phyloP scores from a whole-genome alignment of 2,888 invertebrate species.

The Malacosoma neustria region DNA sequence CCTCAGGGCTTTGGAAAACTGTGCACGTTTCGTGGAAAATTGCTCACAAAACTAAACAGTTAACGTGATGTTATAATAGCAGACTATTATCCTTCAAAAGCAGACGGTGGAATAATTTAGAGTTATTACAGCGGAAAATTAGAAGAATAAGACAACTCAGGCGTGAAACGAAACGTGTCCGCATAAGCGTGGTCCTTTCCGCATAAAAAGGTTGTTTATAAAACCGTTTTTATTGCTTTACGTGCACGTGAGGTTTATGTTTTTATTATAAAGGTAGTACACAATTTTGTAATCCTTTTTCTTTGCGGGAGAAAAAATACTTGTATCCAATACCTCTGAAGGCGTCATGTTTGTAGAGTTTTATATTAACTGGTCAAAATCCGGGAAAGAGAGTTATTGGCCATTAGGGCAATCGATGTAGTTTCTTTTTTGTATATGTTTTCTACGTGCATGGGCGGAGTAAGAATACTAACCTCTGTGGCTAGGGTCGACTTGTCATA shows the following conservation, averaged over 20 bases:
- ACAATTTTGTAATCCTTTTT: too few species aligned
- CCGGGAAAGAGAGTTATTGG: too few species aligned
- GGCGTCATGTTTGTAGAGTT: too few species aligned
- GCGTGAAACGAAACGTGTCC: constrained; percentile 24
- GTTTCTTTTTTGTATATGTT: too few species aligned
- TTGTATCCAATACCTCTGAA: too few species aligned
- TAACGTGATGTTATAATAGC: constrained; percentile 22
- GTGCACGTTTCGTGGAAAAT: constrained; percentile 8
- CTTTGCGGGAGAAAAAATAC: too few species aligned
- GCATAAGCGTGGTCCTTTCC: constrained; percentile 13
- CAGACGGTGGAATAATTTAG: constrained; percentile 23
- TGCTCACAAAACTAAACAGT: constrained; percentile 15
- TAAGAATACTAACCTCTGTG: too few species aligned
- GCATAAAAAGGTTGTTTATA: constrained; percentile 11
- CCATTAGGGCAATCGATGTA: too few species aligned
- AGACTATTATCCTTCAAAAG: constrained; percentile 18
- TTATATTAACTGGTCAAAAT: too few species aligned
- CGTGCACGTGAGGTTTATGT: neutral
- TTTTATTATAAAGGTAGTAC: too few species aligned
- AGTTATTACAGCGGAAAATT: constrained; percentile 32
- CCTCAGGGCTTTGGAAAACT: neutral
- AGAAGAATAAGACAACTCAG: constrained; percentile 22
- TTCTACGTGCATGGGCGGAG: too few species aligned
- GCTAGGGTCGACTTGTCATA: too few species aligned
- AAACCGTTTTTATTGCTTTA: neutral